Base-by-base conservation (phyloP, 2,797 vertebrate species). In the Calcarius lapponicus region DNA sequence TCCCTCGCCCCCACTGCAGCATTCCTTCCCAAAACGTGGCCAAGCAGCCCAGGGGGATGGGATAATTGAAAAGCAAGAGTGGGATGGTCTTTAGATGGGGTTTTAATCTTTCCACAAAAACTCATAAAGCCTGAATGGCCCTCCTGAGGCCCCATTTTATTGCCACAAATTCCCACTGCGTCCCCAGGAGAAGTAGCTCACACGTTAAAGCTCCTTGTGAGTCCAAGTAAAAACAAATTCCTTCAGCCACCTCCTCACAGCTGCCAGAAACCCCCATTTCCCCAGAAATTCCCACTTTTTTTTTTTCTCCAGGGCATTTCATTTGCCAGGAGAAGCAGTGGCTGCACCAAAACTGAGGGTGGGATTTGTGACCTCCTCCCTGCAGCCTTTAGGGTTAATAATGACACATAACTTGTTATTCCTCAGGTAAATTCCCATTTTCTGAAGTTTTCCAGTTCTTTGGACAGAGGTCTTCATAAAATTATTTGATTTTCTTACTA, bases 31-130 rank as follows among this genome's bases (percentile, higher is more conserved):
- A 5, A 80, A 88, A 71, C 2, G 16, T 54, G 20, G 25, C 78
- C 66, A n/a, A 29, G 84, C 45, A 48, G 40, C 65, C 56, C 42
- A 17, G 67, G 36, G 40, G 67, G 22, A 32, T 3, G 36, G 57
- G 25, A 47, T 74, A 78, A 92, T 83, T 82, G 79, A 62, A 92
- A 94, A 94, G 74, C 71, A 71, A 12, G 32, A 58, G 78, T 28
- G 40, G 45, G 92, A 88, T 65, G 65, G 81, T 43, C 75, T 67
- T 73, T 74, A 67, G 90, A 78, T 58, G 92, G 79, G 57, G 60
- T 93, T 96, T 96, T 93, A 95, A 94, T 70, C 92, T 86, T 83
- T 17, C 91, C 88, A 87, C 91, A 86, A 92, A 88, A 92, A 9
- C 85, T 89, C 88, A 85, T 90, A 89, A 95, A 96, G 65, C 7